Conservation (phyloP, 92 coral and sea anemone species). For the Zoanthus gigantus region DNA sequence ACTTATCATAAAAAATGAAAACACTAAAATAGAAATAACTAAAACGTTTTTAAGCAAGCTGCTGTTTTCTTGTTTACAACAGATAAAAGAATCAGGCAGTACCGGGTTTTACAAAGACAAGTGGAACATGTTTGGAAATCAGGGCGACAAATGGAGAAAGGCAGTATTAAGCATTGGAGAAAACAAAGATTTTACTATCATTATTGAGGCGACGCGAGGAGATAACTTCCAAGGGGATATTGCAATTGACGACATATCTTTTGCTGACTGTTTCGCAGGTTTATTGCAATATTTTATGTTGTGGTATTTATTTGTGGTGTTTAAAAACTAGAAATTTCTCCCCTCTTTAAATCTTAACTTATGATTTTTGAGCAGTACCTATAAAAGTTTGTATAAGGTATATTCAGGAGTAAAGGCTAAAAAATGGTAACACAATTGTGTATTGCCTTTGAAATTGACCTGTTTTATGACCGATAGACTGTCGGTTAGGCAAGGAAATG, state of each 20-base stretch:
- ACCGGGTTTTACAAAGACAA: slow-evolving; percentile 71
- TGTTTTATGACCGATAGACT: too few relatives aligned
- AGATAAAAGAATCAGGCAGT: slow-evolving; percentile 74
- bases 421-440: too few relatives aligned
- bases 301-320: too few relatives aligned
- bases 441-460: too few relatives aligned
- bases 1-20: too few relatives aligned
- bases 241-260: slow-evolving; percentile 89
- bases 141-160: slow-evolving; percentile 90
- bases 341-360: too few relatives aligned
- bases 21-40: not conserved
- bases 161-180: slow-evolving; percentile 67
- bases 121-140: slow-evolving; percentile 49
- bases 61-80: not conserved
- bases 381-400: too few relatives aligned
- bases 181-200: slow-evolving; percentile 80
- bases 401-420: too few relatives aligned
- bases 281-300: too few relatives aligned
- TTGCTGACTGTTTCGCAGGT: slow-evolving; percentile 82
- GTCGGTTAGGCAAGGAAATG: too few relatives aligned
- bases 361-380: too few relatives aligned
- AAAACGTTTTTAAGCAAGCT: not conserved
- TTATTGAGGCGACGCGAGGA: slow-evolving; percentile 93
- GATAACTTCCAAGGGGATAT: slow-evolving; percentile 79
- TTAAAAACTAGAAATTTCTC: too few relatives aligned